Evolutionary conservation across 1,140 invertebrate genomes (phyloP), one percentile per base, ranked within the genome.

Genomic region (Colletes gigas): DNA sequence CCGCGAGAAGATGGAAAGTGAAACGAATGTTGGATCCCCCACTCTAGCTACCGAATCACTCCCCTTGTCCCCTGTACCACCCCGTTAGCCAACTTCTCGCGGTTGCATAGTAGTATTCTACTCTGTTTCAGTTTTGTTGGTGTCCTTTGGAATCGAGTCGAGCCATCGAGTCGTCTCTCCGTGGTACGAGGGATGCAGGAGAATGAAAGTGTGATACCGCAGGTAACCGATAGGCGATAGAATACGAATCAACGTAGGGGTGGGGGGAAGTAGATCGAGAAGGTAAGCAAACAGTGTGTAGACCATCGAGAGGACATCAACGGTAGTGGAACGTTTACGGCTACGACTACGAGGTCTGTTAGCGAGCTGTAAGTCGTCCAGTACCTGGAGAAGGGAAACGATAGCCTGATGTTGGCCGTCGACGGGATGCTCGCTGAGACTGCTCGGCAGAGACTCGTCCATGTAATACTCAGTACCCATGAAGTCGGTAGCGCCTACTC

Each of bases 401-500:
- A 95, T 94, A 93, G 95, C 95, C 94, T 95, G 95, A 90, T 95
- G 95, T 88, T 94, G 94, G 67, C 94, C 94, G 92, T 95, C 95
- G 90, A 94, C 95, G 30, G 93, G 88, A 87, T 92, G 92, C 76
- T 93, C 94, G 89, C 94, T 95, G 91, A 96, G 94, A 91, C 95
- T 96, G 88, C 95, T 96, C 60, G 96, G 96, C 92, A 96, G 93
- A 74, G 97, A 97, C 91, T 97, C 97, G 89, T 97, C 97, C 93
- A 97, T 97, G 94, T 97, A 98, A 95, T 96, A 97, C 88, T 97
- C 96, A 72, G 96, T 96, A 87, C 95, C 95, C 88, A 96, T 94
- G 92, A 97, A 97, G 92, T 97, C 97, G 52, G 92, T 89, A 65
- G 81, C 89, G 55, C 81, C 89, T 81, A 91, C 87, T 73, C 89